Conservation (phyloP, 2,888 invertebrate species). For the Metacarcinus magister region DNA sequence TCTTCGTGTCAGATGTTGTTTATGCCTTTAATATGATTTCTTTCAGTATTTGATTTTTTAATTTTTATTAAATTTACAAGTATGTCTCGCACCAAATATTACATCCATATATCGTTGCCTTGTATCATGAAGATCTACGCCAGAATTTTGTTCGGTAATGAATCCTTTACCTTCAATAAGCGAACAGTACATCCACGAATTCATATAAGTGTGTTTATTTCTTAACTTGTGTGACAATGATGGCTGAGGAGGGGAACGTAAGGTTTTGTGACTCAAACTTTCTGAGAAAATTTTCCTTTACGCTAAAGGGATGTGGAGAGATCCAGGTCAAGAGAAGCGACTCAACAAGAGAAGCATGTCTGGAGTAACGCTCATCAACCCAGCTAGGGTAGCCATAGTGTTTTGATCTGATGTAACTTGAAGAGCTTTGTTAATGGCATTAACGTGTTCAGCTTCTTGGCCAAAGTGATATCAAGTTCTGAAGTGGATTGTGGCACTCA, state of each 20-base stretch:
- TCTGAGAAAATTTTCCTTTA: not conserved
- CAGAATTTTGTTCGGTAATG: not conserved
- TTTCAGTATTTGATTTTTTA: no score
- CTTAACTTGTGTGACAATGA: not conserved
- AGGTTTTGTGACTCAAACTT: not conserved
- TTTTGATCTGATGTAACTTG: not conserved
- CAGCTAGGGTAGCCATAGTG: not conserved
- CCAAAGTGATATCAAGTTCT: not conserved
- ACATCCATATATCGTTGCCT: no score
- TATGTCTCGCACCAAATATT: no score
- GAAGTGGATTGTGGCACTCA: not conserved
- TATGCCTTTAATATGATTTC: not conserved
- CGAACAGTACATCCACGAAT: not conserved
- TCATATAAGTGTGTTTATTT: not conserved
- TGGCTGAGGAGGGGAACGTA: not conserved
- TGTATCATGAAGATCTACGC: no score
- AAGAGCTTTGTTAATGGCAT: not conserved
- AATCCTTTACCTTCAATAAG: not conserved
- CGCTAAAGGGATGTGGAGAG: not conserved
- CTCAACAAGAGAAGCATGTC: not conserved
- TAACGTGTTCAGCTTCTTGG: conserved; percentile 28
- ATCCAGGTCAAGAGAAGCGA: not conserved
- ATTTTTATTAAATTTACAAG: no score
- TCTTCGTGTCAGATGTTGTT: not conserved
- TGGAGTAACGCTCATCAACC: not conserved